A percentile compares a stretch with the other conserved stretches of the same genome.
Evolutionary conservation across 2,797 vertebrate species (phyloP).

Genomic region (Microctenopoma steveboyesi): DNA sequence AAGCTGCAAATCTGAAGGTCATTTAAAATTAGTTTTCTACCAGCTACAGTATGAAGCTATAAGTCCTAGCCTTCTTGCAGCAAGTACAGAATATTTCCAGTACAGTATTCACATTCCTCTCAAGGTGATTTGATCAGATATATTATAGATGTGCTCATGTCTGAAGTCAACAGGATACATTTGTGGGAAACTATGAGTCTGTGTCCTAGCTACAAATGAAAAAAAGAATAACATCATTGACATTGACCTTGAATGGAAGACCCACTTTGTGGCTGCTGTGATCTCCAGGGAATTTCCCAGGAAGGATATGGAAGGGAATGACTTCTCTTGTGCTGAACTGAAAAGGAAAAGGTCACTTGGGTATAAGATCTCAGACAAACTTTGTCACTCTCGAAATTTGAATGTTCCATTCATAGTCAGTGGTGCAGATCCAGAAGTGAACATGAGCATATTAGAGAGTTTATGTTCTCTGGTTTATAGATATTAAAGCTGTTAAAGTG

Average conservation of each 20-base stretch:
- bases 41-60: constrained; percentile 6
- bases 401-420: constrained; percentile 19
- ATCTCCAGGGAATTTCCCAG: constrained; percentile 26
- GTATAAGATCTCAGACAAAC: constrained; percentile 24
- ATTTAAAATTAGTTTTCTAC: constrained; percentile 41
- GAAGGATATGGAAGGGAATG: constrained; percentile 5
- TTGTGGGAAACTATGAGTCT: not conserved
- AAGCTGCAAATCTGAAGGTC: constrained; percentile 65
- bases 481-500: constrained; percentile 1
- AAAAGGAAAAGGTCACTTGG: constrained; percentile 21
- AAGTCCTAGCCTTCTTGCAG: not conserved
- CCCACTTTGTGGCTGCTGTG: constrained; percentile 9
- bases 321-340: constrained; percentile 35
- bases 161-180: constrained; percentile 9
- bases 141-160: constrained; percentile 9
- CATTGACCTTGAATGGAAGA: constrained; percentile 46
- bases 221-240: constrained; percentile 17
- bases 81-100: not conserved
- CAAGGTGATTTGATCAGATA: not conserved
- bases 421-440: constrained; percentile 14
- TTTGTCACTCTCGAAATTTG: constrained; percentile 30
- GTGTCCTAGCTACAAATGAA: constrained; percentile 17
- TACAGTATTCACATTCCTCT: constrained; percentile 1
- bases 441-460: not conserved
- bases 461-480: not conserved